A percentile compares a stretch with the other conserved stretches of the same genome.
Conservation (phyloP, 2,113 vertebrate genomes). For the Tretioscincus oriximinensis region DNA sequence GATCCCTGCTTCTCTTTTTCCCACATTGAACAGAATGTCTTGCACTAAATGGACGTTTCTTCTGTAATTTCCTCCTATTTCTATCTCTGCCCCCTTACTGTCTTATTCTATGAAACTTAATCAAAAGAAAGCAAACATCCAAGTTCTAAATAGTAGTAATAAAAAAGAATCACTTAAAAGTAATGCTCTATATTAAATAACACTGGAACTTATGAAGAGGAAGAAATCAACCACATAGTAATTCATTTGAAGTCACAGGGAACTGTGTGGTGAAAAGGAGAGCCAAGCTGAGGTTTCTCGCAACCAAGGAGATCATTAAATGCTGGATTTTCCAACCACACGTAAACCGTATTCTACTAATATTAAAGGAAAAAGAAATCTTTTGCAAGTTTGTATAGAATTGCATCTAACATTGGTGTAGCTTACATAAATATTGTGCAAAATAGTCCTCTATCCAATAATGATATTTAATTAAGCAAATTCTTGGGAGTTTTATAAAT, state of each 20-base stretch:
- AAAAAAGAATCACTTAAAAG: not conserved
- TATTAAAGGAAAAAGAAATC: not conserved
- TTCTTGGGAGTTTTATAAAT: not conserved
- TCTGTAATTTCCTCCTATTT: no score
- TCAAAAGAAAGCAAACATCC: no score
- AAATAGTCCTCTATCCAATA: no score
- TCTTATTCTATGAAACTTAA: no score
- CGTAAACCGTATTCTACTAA: constrained; percentile 4
- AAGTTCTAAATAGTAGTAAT: no score
- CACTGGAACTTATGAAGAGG: not conserved
- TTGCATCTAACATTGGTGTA: not conserved
- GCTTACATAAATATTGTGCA: not conserved
- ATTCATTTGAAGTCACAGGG: constrained; percentile 16
- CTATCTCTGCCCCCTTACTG: no score
- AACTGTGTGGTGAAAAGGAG: constrained; percentile 6
- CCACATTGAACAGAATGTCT: no score
- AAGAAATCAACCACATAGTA: not conserved
- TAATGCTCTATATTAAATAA: not conserved
- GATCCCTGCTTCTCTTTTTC: no score
- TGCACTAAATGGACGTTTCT: no score
- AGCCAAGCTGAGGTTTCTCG: constrained; percentile 7
- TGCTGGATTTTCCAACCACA: not conserved
- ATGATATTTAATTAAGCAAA: not conserved
- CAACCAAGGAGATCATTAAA: constrained; percentile 16
- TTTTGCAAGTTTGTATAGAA: not conserved